Base-by-base conservation (phyloP, 2,888 invertebrate species). In the Silvanus unidentatus region DNA sequence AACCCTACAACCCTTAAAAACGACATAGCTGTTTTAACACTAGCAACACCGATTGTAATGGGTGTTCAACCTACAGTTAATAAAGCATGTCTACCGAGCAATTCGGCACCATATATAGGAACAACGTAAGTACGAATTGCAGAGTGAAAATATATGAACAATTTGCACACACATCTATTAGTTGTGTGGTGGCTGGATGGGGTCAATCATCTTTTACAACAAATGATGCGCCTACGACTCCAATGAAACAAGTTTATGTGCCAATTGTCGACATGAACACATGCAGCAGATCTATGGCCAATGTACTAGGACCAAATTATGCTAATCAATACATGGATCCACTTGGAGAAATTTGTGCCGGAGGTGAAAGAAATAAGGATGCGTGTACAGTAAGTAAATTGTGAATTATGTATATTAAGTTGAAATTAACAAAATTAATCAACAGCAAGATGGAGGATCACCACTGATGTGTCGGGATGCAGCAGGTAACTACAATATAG, bases 161-260 rank as follows among this genome's bases (percentile, higher is more conserved):
- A n/a, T n/a, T n/a, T n/a, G n/a, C n/a, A n/a, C n/a, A 16, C 6
- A 12, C 8, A 14, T 37, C 4, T 58, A 55, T 16, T 46, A 74
- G 74, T 49, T 84, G 84, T 60, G 77, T 76, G 72, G 85, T 87
- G 0, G 75, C 86, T n/a, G 94, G 94, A 9, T 94, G 93, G 91
- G 94, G 94, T 10, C 87, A 89, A 64, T 77, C 88, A 53, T 81
- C 84, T 53, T 94, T 87, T 50, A 61, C 40, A 10, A 74, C 45
- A 2, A 50, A 49, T 35, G 65, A 68, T 43, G 65, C 68, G 1
- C 69, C 69, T 4, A 77, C 68, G 66, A 77, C 75, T 1, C 82
- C 84, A 28, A 70, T 86, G 63, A 86, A 85, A 62, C 80, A 88
- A 67, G 87, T 89, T 0, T 85, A 84, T 47, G 82, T 91, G 0